Evolutionary conservation across 2,888 invertebrate genomes (phyloP).

Genomic region (Lampropteryx suffumata): DNA sequence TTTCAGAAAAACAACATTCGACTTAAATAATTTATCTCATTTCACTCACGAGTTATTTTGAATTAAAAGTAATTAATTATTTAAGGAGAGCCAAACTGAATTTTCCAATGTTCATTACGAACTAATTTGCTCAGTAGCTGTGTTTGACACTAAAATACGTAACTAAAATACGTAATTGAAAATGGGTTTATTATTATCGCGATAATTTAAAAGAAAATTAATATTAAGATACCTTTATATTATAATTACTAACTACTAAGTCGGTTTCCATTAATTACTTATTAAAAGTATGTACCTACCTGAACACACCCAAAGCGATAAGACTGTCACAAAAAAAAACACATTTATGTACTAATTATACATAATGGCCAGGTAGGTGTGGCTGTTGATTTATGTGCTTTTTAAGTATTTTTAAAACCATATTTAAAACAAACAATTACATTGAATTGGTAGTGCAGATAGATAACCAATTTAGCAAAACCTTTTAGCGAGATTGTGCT

Average conservation of each 20-base stretch:
- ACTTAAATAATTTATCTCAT: too few species aligned
- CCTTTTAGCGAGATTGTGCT: constrained; percentile 16
- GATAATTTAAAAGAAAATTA: background rate
- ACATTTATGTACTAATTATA: too few species aligned
- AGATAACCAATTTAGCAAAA: constrained; percentile 11
- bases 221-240: too few species aligned
- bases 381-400: too few species aligned
- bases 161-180: background rate
- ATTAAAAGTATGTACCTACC: too few species aligned
- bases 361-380: too few species aligned
- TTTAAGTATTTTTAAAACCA: too few species aligned
- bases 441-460: background rate
- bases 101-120: constrained; percentile 1
- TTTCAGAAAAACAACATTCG: background rate
- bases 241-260: too few species aligned
- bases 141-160: background rate
- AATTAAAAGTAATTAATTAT: background rate
- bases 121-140: constrained; percentile 5
- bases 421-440: too few species aligned
- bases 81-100: constrained; percentile 8
- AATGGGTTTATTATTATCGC: background rate
- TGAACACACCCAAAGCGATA: too few species aligned
- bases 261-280: too few species aligned
- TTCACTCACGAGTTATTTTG: background rate
- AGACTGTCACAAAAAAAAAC: too few species aligned